A percentile compares a stretch with the other conserved stretches of the same genome.
Evolutionary conservation across 1,140 invertebrate genomes (phyloP).

Genomic region (Helicoverpa zea): DNA sequence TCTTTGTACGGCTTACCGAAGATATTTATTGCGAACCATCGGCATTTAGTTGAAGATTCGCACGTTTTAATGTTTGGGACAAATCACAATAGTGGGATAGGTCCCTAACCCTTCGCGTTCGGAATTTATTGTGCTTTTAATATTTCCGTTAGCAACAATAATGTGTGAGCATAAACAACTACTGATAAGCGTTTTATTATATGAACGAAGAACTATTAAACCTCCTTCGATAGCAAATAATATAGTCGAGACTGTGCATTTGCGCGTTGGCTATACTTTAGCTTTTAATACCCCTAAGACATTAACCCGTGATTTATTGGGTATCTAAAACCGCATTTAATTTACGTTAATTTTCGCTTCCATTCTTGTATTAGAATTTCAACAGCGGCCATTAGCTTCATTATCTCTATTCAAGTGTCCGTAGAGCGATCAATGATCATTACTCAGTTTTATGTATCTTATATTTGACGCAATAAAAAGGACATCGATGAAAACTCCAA

Average conservation of each 20-base stretch:
- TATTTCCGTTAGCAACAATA: conserved; percentile 9
- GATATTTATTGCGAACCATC: conserved; percentile 28
- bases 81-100: not conserved
- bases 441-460: conserved; percentile 45
- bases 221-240: not conserved
- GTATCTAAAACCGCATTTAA: conserved; percentile 14
- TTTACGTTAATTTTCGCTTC: conserved; percentile 17
- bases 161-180: not conserved
- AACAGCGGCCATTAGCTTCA: conserved; percentile 27
- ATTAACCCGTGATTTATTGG: conserved; percentile 18
- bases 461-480: conserved; percentile 41
- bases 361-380: conserved; percentile 9
- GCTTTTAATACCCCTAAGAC: conserved; percentile 4
- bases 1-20: not conserved
- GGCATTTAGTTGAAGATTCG: not conserved
- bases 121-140: not conserved
- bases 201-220: not conserved
- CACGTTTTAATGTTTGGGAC: conserved; percentile 13
- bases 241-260: not conserved
- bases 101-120: not conserved
- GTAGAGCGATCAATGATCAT: conserved; percentile 27
- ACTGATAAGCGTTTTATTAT: not conserved
- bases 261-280: not conserved
- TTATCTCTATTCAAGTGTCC: conserved; percentile 38
- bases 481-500: conserved; percentile 38